A percentile compares a stretch with the other conserved stretches of the same genome.
Evolutionary conservation across 92 coral and sea anemone species (phyloP).

Genomic region (Desmophyllum pertusum): DNA sequence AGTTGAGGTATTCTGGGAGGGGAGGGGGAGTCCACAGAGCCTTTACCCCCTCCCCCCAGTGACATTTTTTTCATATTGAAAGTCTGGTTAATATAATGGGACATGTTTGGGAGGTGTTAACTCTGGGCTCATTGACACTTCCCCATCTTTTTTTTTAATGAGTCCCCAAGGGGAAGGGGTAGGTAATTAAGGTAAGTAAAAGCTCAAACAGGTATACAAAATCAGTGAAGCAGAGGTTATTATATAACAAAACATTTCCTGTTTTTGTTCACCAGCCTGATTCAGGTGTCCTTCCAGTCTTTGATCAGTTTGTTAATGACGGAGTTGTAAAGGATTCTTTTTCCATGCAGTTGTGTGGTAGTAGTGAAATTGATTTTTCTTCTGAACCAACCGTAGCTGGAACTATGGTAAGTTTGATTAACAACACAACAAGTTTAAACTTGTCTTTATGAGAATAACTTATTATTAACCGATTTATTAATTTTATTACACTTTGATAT

Average conservation of each 20-base stretch:
- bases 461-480: too few species aligned
- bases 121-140: neutral
- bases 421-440: neutral
- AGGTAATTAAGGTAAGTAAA: too few species aligned
- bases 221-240: too few species aligned
- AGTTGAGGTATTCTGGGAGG: too few species aligned
- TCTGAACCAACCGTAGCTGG: conserved; percentile 99
- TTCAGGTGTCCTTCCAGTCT: conserved; percentile 97
- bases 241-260: neutral
- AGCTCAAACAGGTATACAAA: too few species aligned
- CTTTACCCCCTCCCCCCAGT: too few species aligned
- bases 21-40: too few species aligned
- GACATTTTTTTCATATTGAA: too few species aligned
- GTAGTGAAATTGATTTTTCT: conserved; percentile 97
- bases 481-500: too few species aligned
- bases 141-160: neutral
- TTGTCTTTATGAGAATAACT: neutral
- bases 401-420: conserved; percentile 86
- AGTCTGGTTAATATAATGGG: too few species aligned
- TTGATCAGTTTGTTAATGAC: conserved; percentile 93
- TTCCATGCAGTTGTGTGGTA: conserved; percentile 99
- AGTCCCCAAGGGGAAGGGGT: too few species aligned
- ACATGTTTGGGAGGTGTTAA: too few species aligned
- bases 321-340: conserved; percentile 82
- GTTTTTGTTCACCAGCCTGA: conserved; percentile 79